These are phyloP conservation scores for Coluber constrictor DNA, from an alignment of 2,797 vertebrate genomes.

Conservation along the genomic window DNA sequence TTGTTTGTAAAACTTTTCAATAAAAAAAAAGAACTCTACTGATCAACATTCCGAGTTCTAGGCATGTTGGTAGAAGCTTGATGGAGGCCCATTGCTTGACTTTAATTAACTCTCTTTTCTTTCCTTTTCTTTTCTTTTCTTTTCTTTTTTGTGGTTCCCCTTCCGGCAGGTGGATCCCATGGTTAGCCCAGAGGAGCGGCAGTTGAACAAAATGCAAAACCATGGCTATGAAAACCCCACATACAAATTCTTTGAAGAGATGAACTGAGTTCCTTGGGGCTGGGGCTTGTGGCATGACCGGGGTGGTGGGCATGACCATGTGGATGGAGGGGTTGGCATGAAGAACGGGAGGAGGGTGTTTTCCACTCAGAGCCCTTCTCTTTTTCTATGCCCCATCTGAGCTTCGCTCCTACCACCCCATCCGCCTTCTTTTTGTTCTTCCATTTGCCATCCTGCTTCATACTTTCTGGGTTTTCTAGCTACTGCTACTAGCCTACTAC, in stretches of 20 bases:
- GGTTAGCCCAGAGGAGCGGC: slow-evolving; percentile 79
- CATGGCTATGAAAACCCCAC: slow-evolving; percentile 84
- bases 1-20: too few relatives aligned
- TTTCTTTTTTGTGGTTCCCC: background rate
- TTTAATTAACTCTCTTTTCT: background rate
- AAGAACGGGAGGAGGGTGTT: background rate
- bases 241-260: slow-evolving; percentile 83
- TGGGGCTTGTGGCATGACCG: background rate
- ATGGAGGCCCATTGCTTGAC: background rate
- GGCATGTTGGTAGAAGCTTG: background rate
- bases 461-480: background rate
- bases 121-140: background rate
- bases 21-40: background rate
- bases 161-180: slow-evolving; percentile 77
- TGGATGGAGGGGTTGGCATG: slow-evolving; percentile 9
- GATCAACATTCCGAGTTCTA: background rate
- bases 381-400: background rate
- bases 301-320: slow-evolving; percentile 6
- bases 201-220: slow-evolving; percentile 90
- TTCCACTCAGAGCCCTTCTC: background rate
- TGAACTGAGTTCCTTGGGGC: slow-evolving; percentile 73
- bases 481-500: background rate
- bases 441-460: background rate
- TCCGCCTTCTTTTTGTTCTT: slow-evolving; percentile 1
- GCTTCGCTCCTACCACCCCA: background rate